These are phyloP conservation scores for Torymus auratus DNA, from an alignment of 2,888 invertebrate species.

Conservation along the genomic window DNA sequence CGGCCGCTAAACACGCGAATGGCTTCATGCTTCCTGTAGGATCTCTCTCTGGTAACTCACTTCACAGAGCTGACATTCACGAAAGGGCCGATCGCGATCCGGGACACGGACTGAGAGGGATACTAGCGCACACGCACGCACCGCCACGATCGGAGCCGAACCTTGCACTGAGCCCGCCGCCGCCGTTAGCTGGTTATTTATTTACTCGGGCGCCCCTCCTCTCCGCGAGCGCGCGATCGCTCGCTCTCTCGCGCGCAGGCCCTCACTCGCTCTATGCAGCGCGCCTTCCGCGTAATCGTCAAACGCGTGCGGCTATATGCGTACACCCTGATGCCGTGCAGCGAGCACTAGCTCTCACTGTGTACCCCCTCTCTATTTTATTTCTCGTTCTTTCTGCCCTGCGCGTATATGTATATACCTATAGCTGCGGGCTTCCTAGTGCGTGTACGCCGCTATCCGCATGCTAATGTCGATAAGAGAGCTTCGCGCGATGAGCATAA, in stretches of 20 bases:
- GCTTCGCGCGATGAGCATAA: no score
- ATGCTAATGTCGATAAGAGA: no score
- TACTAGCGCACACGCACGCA: no score
- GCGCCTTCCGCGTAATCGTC: background rate
- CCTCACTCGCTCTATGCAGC: no score
- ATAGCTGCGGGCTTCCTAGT: no score
- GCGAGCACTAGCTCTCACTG: no score
- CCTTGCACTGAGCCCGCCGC: constrained; percentile 69
- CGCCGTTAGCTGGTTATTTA: constrained; percentile 72
- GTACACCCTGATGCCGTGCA: background rate
- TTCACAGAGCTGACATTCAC: constrained; percentile 5
- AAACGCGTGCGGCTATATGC: background rate
- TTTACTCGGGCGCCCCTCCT: constrained; percentile 71
- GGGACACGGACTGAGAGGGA: background rate
- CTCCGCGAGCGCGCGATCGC: constrained; percentile 43
- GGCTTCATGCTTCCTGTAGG: constrained; percentile 11
- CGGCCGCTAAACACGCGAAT: background rate
- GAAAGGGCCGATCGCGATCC: constrained; percentile 11
- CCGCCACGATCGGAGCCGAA: constrained; percentile 31
- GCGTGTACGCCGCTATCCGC: no score
- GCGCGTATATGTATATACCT: no score
- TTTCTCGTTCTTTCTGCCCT: no score
- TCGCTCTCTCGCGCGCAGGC: background rate
- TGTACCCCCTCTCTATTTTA: no score
- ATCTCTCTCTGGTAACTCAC: background rate